Conservation (phyloP, 2,797 vertebrate species). For the Myotis myotis region DNA sequence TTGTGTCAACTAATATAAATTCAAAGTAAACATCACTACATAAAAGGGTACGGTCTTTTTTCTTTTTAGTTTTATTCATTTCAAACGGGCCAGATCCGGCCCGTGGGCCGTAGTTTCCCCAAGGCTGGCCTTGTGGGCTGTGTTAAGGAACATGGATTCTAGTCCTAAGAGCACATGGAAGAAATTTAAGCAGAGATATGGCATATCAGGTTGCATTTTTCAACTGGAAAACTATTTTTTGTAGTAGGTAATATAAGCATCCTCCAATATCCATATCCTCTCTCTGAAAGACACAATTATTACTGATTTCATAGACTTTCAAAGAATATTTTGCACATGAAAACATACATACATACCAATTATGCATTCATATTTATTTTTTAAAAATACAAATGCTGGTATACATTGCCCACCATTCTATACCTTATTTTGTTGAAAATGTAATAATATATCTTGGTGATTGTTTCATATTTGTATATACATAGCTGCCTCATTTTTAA, state of each 20-base stretch:
- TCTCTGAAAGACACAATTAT: not conserved
- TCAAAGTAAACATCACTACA: too few relatives aligned
- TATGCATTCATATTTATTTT: not conserved
- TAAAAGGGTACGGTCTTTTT: too few relatives aligned
- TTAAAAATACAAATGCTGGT: not conserved
- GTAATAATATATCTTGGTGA: not conserved
- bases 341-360: not conserved
- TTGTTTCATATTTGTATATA: not conserved
- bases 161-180: not conserved
- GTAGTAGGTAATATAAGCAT: not conserved
- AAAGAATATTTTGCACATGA: not conserved
- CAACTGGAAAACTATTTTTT: not conserved
- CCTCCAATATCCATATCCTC: not conserved
- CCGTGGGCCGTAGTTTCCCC: too few relatives aligned
- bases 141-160: not conserved
- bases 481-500: not conserved
- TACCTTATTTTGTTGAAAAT: not conserved
- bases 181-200: not conserved
- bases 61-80: too few relatives aligned
- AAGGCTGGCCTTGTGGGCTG: too few relatives aligned
- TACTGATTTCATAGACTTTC: not conserved
- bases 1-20: too few relatives aligned
- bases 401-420: not conserved
- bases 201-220: not conserved
- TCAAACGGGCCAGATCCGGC: too few relatives aligned